These are phyloP conservation scores for Hyles lineata DNA, from an alignment of 2,888 invertebrate species.

Conservation along the genomic window DNA sequence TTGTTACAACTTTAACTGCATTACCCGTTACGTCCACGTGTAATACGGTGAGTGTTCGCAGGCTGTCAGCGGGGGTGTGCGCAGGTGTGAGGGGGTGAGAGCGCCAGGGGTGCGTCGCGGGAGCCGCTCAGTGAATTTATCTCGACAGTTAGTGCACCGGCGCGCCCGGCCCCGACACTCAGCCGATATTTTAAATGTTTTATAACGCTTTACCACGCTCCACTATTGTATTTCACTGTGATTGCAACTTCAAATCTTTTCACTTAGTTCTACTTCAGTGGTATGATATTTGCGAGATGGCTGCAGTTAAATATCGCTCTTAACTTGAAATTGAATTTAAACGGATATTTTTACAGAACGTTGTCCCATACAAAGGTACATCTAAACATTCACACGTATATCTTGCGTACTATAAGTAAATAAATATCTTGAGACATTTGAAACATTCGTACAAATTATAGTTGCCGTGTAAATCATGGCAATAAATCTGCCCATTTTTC, in stretches of 20 bases:
- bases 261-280: not conserved
- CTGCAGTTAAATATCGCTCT: not conserved
- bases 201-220: not conserved
- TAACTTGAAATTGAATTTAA: not conserved
- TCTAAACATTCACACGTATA: too few species aligned
- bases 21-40: slow-evolving; percentile 4
- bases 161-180: slow-evolving; percentile 11
- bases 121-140: slow-evolving; percentile 26
- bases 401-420: too few species aligned
- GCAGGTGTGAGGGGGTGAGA: not conserved
- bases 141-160: slow-evolving; percentile 17
- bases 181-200: slow-evolving; percentile 13
- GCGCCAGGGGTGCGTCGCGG: slow-evolving; percentile 4
- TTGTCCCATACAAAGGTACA: too few species aligned
- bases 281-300: not conserved
- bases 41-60: slow-evolving; percentile 12
- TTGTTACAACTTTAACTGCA: not conserved
- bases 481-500: too few species aligned
- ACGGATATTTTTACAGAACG: not conserved
- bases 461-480: too few species aligned
- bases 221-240: not conserved
- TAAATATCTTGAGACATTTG: too few species aligned
- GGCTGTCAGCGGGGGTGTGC: not conserved
- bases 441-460: too few species aligned
- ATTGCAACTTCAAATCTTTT: not conserved